These are phyloP conservation scores for Dendrolimus houi DNA, from an alignment of 2,888 invertebrate species.

Conservation along the genomic window DNA sequence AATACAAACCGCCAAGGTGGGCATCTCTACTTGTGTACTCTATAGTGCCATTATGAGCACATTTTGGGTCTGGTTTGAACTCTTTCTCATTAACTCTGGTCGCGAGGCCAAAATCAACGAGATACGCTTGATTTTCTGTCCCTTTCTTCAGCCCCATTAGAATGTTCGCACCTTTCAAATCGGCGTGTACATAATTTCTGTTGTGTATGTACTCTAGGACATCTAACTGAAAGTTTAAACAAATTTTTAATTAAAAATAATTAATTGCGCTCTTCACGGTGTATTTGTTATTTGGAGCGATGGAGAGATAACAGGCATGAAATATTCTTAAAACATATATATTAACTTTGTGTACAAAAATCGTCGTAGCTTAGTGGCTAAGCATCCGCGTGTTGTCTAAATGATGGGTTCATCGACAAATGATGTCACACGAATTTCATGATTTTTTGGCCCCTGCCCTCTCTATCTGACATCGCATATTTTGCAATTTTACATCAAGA, in stretches of 20 bases:
- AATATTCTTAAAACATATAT: no score
- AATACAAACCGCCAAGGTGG: conserved; percentile 85
- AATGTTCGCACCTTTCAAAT: conserved; percentile 97
- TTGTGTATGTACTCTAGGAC: conserved; percentile 94
- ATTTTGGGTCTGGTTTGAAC: conserved; percentile 92
- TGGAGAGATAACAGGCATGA: no score
- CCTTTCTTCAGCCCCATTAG: conserved; percentile 82
- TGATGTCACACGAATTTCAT: no score
- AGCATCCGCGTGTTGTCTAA: no score
- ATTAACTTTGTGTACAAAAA: no score
- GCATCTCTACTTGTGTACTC: conserved; percentile 98
- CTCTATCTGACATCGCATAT: no score
- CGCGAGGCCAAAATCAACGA: conserved; percentile 97
- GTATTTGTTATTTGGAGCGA: no score
- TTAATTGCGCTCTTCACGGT: not conserved
- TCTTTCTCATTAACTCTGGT: conserved; percentile 84
- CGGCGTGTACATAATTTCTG: conserved; percentile 94
- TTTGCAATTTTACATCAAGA: no score
- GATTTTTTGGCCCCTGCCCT: no score
- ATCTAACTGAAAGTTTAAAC: conserved; percentile 80
- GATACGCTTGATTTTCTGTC: conserved; percentile 83
- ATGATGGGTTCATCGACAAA: no score
- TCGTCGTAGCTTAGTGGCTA: no score
- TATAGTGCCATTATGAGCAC: conserved; percentile 97
- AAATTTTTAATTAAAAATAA: not conserved